Evolutionary conservation across 2,888 invertebrate species (phyloP).

Genomic region (Ophion slaviceki): DNA sequence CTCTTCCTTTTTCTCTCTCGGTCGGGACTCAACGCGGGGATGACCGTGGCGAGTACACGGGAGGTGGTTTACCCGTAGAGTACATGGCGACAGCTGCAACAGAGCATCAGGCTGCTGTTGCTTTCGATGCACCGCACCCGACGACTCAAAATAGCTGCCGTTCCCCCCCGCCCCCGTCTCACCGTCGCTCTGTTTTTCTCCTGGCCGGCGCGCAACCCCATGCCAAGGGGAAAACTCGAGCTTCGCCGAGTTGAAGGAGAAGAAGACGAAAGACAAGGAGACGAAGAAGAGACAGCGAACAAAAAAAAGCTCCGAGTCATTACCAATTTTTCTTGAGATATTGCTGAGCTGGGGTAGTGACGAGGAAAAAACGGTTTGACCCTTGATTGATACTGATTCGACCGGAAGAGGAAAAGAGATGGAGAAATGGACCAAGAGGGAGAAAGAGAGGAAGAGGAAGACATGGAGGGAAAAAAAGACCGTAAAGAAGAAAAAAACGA

Average conservation of each 20-base stretch:
- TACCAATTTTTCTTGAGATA: conserved; percentile 48
- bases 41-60: conserved; percentile 78
- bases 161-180: not conserved
- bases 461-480: not conserved
- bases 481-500: conserved; percentile 15
- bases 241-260: conserved; percentile 9
- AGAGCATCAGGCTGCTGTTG: conserved; percentile 69
- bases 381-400: not conserved
- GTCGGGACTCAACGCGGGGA: conserved; percentile 65
- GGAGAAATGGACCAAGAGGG: too few relatives aligned
- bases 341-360: not conserved
- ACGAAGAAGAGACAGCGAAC: not conserved
- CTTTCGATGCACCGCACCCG: conserved; percentile 34
- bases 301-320: conserved; percentile 25
- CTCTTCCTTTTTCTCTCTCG: conserved; percentile 33
- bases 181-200: conserved; percentile 1
- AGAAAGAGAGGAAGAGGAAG: not conserved
- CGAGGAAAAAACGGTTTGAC: conserved; percentile 63
- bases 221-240: conserved; percentile 73
- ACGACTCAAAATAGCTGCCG: conserved; percentile 67
- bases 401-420: conserved; percentile 1
- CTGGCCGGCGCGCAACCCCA: conserved; percentile 76
- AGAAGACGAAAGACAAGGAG: not conserved
- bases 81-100: conserved; percentile 79
- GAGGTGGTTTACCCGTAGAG: conserved; percentile 78